Conservation (phyloP, 2,797 vertebrate species). For the Pangasius krempfi region DNA sequence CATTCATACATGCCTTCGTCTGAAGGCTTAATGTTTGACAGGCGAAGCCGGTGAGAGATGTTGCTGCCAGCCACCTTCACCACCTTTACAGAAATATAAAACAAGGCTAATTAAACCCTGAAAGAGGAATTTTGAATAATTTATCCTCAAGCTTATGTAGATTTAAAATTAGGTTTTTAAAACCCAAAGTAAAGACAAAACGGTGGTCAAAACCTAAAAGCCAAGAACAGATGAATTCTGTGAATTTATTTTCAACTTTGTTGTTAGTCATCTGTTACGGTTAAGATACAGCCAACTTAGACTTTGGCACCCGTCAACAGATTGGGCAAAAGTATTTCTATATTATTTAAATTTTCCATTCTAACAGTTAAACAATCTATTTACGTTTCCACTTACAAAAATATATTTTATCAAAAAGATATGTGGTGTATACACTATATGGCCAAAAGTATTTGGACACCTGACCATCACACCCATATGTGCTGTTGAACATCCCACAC, state of each 20-base stretch:
- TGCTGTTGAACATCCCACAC: background rate
- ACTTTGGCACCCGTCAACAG: background rate
- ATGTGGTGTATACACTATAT: background rate
- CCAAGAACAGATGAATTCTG: background rate
- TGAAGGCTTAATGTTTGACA: constrained; percentile 87
- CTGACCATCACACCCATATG: background rate
- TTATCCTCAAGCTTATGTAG: background rate
- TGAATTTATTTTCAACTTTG: background rate
- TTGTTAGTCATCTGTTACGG: background rate
- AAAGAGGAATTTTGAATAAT: background rate
- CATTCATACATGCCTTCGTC: constrained; percentile 95
- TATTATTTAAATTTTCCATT: background rate
- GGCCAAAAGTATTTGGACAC: background rate
- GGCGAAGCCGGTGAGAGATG: constrained; percentile 95
- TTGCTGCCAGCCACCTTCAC: constrained; percentile 97
- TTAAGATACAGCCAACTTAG: background rate
- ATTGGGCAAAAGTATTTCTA: background rate
- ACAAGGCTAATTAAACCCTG: background rate
- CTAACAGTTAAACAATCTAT: background rate
- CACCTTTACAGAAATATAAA: constrained; percentile 74
- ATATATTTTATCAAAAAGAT: background rate
- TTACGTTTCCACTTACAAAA: background rate
- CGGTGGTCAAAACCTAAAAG: background rate
- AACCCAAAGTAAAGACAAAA: background rate
- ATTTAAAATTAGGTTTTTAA: background rate